Percentiles rank a stretch among this genome's conserved stretches.
phyloP scores from a whole-genome alignment of 1,140 invertebrate genomes.

The Berghia stephanieae region DNA sequence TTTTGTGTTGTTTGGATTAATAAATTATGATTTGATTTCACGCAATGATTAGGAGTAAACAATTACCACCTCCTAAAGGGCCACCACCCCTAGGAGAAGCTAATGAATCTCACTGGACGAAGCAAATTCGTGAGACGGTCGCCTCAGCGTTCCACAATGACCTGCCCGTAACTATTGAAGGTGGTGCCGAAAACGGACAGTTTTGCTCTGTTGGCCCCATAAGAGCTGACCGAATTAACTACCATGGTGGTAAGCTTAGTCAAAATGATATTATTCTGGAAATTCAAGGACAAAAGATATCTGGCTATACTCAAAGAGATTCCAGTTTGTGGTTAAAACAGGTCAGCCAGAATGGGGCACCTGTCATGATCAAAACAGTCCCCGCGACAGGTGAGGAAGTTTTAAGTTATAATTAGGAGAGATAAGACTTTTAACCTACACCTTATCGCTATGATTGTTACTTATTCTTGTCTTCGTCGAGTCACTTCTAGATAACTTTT shows the following conservation, averaged over 20 bases:
- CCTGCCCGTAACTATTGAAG: slow-evolving; percentile 63
- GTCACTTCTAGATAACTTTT: no score
- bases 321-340: slow-evolving; percentile 72
- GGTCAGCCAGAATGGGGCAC: slow-evolving; percentile 71
- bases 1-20: slow-evolving; percentile 10
- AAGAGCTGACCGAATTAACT: slow-evolving; percentile 66
- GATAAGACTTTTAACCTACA: no score
- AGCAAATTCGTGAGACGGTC: slow-evolving; percentile 60
- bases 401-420: no score
- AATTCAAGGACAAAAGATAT: slow-evolving; percentile 74
- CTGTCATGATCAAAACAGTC: slow-evolving; percentile 71
- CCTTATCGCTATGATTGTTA: no score
- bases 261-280: slow-evolving; percentile 72
- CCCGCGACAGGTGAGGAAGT: slow-evolving; percentile 69
- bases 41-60: slow-evolving; percentile 46
- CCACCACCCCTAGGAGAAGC: slow-evolving; percentile 40
- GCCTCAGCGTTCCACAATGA: slow-evolving; percentile 62
- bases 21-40: slow-evolving; percentile 33
- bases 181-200: slow-evolving; percentile 73
- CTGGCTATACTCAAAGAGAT: slow-evolving; percentile 74
- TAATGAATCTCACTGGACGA: slow-evolving; percentile 60
- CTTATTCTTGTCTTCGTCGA: no score
- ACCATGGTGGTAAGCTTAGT: slow-evolving; percentile 65
- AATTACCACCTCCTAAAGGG: slow-evolving; percentile 34
- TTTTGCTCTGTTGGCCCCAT: slow-evolving; percentile 70